phyloP scores from a whole-genome alignment of 1,140 invertebrate genomes.

The Platyscapa corneri region DNA sequence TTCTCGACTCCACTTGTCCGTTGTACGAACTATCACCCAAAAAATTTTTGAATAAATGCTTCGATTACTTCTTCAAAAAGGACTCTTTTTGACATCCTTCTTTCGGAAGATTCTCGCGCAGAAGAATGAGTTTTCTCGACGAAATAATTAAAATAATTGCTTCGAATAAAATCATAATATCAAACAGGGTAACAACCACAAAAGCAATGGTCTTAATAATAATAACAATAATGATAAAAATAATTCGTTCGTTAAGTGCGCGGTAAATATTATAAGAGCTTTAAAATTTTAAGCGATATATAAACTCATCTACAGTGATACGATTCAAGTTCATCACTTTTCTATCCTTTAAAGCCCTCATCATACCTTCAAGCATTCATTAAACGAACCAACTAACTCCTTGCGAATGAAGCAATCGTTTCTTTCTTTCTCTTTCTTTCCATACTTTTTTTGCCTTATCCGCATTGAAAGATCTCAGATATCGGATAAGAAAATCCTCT shows the following conservation, averaged over 20 bases:
- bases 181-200: neutral
- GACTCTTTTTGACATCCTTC: neutral
- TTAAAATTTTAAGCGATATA: neutral
- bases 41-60: neutral
- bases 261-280: neutral
- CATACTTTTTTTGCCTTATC: neutral
- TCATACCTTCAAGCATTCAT: constrained; percentile 30
- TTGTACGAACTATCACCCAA: neutral
- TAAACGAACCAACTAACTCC: constrained; percentile 12
- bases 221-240: constrained; percentile 18
- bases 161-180: neutral
- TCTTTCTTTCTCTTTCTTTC: neutral
- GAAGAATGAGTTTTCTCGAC: neutral
- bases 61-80: constrained; percentile 23
- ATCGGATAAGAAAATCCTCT: constrained; percentile 32
- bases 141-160: constrained; percentile 40
- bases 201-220: neutral
- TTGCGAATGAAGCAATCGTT: constrained; percentile 25
- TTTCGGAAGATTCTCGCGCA: neutral
- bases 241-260: neutral
- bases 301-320: neutral
- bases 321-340: neutral
- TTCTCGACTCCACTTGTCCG: neutral
- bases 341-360: constrained; percentile 6
- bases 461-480: constrained; percentile 25